These are phyloP conservation scores for Pseudopleuronectes americanus DNA, from an alignment of 2,797 vertebrate species.

Conservation along the genomic window DNA sequence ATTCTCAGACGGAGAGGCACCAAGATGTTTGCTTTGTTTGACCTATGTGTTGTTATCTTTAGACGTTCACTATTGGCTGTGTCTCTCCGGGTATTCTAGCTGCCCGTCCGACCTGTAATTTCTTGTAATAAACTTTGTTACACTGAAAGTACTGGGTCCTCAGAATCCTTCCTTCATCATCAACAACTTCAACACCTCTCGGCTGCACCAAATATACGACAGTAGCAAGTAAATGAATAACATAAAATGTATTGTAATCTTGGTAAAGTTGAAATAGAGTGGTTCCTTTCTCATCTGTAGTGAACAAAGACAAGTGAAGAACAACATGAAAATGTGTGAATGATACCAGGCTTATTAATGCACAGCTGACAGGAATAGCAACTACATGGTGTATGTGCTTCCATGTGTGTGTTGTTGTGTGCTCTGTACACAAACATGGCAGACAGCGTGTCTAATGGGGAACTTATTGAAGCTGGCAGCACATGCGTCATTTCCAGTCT, in stretches of 20 bases:
- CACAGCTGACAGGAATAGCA: conserved; percentile 10
- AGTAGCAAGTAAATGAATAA: conserved; percentile 8
- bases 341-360: conserved; percentile 28
- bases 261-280: conserved; percentile 14
- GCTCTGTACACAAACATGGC: conserved; percentile 36
- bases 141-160: too few relatives aligned
- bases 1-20: too few relatives aligned
- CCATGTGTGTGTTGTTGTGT: conserved; percentile 10
- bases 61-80: too few relatives aligned
- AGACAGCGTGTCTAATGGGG: conserved; percentile 61
- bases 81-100: too few relatives aligned
- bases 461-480: conserved; percentile 66
- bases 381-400: conserved; percentile 3
- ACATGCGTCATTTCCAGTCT: conserved; percentile 54
- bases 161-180: too few relatives aligned
- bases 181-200: too few relatives aligned
- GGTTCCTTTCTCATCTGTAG: conserved; percentile 6
- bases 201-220: too few relatives aligned
- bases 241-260: conserved; percentile 11
- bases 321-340: conserved; percentile 10
- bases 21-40: too few relatives aligned
- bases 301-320: conserved; percentile 24
- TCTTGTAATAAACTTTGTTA: too few relatives aligned
- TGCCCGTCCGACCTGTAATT: too few relatives aligned
- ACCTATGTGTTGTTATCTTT: too few relatives aligned